Percentiles rank a stretch among this genome's conserved stretches.
phyloP scores from a whole-genome alignment of 2,113 vertebrate genomes.

The Petromus typicus region DNA sequence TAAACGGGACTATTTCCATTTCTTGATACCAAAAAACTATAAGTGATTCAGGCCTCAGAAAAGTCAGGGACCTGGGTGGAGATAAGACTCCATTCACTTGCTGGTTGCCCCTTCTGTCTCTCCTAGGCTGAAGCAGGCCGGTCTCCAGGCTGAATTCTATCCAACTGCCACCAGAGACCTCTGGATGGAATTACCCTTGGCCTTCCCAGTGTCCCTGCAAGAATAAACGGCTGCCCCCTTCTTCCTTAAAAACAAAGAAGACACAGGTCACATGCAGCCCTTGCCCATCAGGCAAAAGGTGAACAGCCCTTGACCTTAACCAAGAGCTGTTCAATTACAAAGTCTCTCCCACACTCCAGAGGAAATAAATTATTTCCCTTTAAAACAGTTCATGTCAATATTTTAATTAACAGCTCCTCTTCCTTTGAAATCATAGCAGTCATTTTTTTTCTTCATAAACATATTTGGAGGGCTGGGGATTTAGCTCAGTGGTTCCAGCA shows the following conservation, averaged over 20 bases:
- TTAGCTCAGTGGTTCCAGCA: too few relatives aligned
- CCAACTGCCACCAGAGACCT: not conserved
- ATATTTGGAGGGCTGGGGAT: not conserved
- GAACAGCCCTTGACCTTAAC: not conserved
- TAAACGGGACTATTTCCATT: not conserved
- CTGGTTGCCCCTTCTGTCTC: rapidly evolving
- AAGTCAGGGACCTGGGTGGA: not conserved
- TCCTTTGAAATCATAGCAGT: not conserved
- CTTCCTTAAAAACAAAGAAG: not conserved
- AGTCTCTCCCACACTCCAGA: not conserved
- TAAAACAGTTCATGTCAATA: not conserved
- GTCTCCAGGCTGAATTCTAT: too few relatives aligned
- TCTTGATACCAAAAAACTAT: not conserved
- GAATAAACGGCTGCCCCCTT: too few relatives aligned
- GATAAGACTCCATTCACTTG: not conserved
- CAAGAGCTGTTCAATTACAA: rapidly evolving
- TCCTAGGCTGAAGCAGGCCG: rapidly evolving
- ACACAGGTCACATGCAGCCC: not conserved
- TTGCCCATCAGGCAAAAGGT: rapidly evolving
- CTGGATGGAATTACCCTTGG: rapidly evolving
- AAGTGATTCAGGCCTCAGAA: too few relatives aligned
- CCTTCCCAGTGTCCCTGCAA: rapidly evolving
- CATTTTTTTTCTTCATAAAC: not conserved
- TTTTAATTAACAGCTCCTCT: not conserved
- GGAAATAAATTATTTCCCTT: not conserved